Conservation (phyloP, 2,113 vertebrate genomes). For the Alectura lathami region DNA sequence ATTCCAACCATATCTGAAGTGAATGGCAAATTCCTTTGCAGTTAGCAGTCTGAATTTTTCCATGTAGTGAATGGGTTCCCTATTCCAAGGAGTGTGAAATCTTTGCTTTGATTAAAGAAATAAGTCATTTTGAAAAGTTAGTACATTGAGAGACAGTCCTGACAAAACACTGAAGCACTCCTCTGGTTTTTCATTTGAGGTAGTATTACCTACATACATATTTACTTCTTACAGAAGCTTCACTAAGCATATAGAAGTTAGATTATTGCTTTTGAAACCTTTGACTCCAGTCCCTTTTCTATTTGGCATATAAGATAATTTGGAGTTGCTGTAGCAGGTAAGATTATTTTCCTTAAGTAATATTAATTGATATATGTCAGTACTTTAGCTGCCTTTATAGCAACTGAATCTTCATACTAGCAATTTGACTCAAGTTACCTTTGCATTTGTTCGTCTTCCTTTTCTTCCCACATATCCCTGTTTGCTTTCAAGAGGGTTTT, state of each 20-base stretch:
- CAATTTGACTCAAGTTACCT: neutral
- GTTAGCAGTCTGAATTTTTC: neutral
- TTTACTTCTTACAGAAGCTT: neutral
- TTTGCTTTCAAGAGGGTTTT: neutral
- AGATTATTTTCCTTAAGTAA: neutral
- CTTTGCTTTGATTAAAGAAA: neutral
- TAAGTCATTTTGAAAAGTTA: neutral
- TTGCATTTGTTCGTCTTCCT: neutral
- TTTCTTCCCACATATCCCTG: neutral
- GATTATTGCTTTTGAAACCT: neutral
- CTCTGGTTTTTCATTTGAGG: neutral
- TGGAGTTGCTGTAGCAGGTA: neutral
- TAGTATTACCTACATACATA: neutral
- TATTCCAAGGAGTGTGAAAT: constrained; percentile 2
- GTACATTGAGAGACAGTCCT: neutral
- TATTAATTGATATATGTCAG: neutral
- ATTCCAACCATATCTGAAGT: neutral
- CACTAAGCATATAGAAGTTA: neutral
- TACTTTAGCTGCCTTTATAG: neutral
- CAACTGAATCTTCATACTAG: neutral
- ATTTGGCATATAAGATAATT: neutral
- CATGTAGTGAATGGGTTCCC: neutral
- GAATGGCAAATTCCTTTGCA: neutral
- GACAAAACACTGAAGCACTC: neutral
- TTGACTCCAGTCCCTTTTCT: neutral